Conservation (phyloP, 2,113 vertebrate species). For the Aramus guarauna region DNA sequence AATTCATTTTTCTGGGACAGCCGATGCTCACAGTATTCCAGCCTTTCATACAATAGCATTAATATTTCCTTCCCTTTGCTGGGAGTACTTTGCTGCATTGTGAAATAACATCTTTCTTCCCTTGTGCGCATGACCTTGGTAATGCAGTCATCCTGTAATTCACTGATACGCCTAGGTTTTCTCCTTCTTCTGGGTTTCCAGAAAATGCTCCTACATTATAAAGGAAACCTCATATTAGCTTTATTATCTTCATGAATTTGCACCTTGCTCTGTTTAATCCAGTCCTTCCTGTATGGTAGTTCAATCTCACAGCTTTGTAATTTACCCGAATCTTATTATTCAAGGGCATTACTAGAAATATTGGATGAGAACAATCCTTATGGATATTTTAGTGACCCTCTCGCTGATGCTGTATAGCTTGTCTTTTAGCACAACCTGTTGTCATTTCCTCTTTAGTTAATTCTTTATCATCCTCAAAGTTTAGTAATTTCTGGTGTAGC, state of each 20-base stretch:
- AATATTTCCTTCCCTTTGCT: not conserved
- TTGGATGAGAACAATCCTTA: not conserved
- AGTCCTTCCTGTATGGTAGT: not conserved
- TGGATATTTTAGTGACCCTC: not conserved
- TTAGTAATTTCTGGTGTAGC: not conserved
- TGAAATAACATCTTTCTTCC: not conserved
- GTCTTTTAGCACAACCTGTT: not conserved
- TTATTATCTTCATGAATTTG: not conserved
- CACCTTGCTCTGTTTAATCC: not conserved
- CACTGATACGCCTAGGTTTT: not conserved
- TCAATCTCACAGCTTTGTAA: not conserved
- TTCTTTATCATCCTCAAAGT: not conserved
- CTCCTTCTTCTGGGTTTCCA: not conserved
- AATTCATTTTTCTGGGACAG: not conserved
- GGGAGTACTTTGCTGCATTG: not conserved
- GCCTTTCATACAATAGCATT: not conserved
- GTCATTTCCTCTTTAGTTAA: not conserved
- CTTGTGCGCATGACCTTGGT: not conserved
- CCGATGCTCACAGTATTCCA: not conserved
- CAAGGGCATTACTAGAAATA: not conserved
- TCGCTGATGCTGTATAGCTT: not conserved
- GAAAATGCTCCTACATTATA: not conserved
- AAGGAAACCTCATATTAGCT: not conserved
- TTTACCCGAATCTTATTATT: not conserved
- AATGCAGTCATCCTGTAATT: not conserved